phyloP scores from a whole-genome alignment of 2,797 vertebrate species.

The Delichon dasypus region DNA sequence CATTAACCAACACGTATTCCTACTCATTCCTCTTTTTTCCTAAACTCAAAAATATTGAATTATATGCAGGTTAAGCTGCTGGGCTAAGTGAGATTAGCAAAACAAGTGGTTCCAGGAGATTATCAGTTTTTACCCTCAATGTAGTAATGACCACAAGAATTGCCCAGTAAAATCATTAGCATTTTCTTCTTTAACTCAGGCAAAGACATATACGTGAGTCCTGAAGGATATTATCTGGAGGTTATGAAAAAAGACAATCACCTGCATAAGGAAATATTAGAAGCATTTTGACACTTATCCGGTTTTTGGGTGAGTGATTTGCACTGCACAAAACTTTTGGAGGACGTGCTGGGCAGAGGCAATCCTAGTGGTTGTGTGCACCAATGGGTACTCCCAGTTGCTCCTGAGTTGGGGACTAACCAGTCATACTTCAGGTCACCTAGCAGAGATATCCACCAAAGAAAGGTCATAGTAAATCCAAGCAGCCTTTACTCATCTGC shows the following conservation, averaged over 20 bases:
- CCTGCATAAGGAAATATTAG: background rate
- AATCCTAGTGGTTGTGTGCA: background rate
- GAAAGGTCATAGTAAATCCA: background rate
- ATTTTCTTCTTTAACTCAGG: background rate
- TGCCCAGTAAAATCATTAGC: background rate
- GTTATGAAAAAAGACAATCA: background rate
- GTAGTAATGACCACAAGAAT: background rate
- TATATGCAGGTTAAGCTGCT: background rate
- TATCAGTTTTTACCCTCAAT: background rate
- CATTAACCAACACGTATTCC: background rate
- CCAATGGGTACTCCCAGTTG: background rate
- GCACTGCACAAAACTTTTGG: background rate
- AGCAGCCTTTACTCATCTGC: background rate
- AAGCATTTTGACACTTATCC: background rate
- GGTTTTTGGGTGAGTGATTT: background rate
- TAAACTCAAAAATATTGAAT: conserved; percentile 2
- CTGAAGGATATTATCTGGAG: background rate
- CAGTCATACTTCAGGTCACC: background rate
- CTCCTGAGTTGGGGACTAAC: background rate
- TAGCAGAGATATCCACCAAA: background rate
- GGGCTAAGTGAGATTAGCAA: background rate
- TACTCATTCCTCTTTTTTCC: background rate
- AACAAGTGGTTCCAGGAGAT: background rate
- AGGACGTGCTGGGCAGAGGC: background rate
- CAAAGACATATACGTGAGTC: background rate